phyloP scores from a whole-genome alignment of 2,113 vertebrate species.

The Mesocricetus auratus region DNA sequence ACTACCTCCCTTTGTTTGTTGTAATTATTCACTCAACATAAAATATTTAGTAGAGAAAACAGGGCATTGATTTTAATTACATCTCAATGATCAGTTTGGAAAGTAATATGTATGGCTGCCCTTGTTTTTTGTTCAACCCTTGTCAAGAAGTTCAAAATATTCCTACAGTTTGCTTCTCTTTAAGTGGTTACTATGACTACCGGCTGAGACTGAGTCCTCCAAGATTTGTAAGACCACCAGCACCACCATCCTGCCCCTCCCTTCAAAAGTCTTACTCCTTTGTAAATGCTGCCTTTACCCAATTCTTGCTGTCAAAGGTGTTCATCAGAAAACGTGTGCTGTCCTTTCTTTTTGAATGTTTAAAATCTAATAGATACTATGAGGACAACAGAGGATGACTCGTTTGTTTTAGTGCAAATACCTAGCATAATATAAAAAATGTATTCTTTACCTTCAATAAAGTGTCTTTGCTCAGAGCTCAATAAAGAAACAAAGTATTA shows the following conservation, averaged over 20 bases:
- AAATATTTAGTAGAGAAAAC: background rate
- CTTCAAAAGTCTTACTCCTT: background rate
- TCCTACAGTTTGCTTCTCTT: background rate
- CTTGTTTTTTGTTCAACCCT: background rate
- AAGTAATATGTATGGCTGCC: background rate
- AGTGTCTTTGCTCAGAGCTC: background rate
- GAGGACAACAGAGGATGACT: accelerated
- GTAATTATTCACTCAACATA: background rate
- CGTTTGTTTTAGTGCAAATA: background rate
- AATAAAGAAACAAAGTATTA: background rate
- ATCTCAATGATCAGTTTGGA: background rate
- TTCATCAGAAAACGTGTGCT: background rate
- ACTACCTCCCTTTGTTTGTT: background rate
- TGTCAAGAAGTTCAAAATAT: background rate
- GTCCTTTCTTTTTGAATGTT: background rate
- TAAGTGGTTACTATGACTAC: background rate
- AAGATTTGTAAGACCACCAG: accelerated
- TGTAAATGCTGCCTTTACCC: background rate
- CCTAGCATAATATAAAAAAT: background rate
- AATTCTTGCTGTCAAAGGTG: background rate
- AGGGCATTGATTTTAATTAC: background rate
- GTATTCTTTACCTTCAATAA: background rate
- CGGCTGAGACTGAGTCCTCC: accelerated
- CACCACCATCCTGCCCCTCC: background rate
- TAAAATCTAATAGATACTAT: background rate